Evolutionary conservation across 2,888 invertebrate genomes (phyloP), one percentile per base, ranked within the genome.

Genomic region (Caenorhabditis imperialis): DNA sequence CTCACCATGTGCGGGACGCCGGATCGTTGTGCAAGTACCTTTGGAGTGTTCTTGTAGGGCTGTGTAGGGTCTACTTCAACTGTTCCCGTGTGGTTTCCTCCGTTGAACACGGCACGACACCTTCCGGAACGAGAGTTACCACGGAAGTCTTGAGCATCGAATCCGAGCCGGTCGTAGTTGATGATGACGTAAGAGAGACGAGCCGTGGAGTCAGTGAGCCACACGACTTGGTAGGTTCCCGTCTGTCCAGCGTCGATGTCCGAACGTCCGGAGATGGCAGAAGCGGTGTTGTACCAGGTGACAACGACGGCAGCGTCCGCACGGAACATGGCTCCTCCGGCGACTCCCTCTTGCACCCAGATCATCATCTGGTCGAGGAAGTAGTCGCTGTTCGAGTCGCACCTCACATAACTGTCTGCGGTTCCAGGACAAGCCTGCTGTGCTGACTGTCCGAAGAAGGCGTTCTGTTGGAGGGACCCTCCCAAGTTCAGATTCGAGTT

Each of bases 281-380:
- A 88, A 0, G 95, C 94, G 90, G 96, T 93, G 89, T 97, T 96
- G 89, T 94, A 94, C 98, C 97, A 98, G 0, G 97, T 97, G 61
- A 94, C 92, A 73, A 95, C 93, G 69, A 94, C 90, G 3, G 93
- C 94, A 88, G 95, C 95, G 88, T 95, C 94, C 0, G 97, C 95
- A 80, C 92, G 91, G 90, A 97, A 98, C 2, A 93, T 92, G 44
- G 94, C 93, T 0, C 95, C 93, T 0, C 97, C 96, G 14, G 88
- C 93, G 22, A 96, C 94, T 10, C 95, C 95, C 82, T 93, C 92
- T 58, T 69, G 74, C 5, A 75, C 37, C 84, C 84, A 84, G 38
- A 80, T 62, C 86, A 86, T 86, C 86, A 86, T 86, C 44, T 83
- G 79, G 73, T 86, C 86, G n/a, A 86, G 71, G 78, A 86, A 87